Evolutionary conservation across 1,140 invertebrate genomes (phyloP).

Genomic region (Plectrocnemia conspersa): DNA sequence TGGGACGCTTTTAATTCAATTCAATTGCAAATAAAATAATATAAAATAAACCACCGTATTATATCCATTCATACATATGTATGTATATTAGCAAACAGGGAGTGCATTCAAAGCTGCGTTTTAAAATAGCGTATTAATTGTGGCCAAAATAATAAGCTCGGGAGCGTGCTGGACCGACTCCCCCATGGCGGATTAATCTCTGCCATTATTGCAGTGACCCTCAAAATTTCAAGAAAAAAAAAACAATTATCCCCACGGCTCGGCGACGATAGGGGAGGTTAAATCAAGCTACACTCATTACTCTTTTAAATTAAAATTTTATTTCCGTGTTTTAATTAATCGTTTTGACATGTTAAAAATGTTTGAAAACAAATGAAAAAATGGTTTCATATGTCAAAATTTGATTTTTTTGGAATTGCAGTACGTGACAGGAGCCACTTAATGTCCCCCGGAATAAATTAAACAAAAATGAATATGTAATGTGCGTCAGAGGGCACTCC

Average conservation of each 20-base stretch:
- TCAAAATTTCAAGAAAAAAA: constrained; percentile 19
- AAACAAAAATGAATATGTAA: constrained; percentile 7
- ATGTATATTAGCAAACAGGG: too few relatives aligned
- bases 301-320: too few relatives aligned
- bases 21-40: too few relatives aligned
- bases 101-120: too few relatives aligned
- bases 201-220: constrained; percentile 20
- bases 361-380: constrained; percentile 11
- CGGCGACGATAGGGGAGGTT: neutral
- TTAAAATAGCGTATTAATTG: constrained; percentile 15
- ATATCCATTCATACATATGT: too few relatives aligned
- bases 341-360: too few relatives aligned
- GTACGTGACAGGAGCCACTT: neutral
- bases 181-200: constrained; percentile 14
- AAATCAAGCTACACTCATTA: constrained; percentile 17
- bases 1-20: too few relatives aligned
- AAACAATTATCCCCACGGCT: constrained; percentile 14
- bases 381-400: neutral
- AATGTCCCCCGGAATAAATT: constrained; percentile 3
- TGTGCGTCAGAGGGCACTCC: constrained; percentile 1
- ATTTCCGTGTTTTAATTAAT: too few relatives aligned
- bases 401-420: neutral
- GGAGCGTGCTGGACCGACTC: constrained; percentile 13
- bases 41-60: too few relatives aligned
- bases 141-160: constrained; percentile 13